Evolutionary conservation across 2,888 invertebrate genomes (phyloP), one percentile per base, ranked within the genome.

Genomic region (Archips xylosteana): DNA sequence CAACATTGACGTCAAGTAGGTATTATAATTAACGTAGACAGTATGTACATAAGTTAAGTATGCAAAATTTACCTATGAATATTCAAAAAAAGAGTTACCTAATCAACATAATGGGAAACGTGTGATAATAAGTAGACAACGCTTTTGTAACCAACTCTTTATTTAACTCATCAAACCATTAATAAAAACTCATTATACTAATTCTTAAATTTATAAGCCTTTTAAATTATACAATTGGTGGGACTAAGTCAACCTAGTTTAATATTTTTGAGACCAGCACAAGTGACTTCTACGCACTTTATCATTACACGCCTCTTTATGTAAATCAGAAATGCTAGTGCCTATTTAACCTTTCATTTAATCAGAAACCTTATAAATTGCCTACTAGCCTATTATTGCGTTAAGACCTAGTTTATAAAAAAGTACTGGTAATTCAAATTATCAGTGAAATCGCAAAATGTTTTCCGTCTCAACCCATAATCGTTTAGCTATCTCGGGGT

Each of bases 381-480:
- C 23, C 23, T 23, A 23, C 23, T 23, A 23, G 23, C 23, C 23
- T 23, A 23, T 23, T 23, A 23, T 23, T 23, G 49, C n/a, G n/a
- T n/a, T n/a, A 8, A 51, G 49, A 51, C n/a, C 49, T 6, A 15
- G 42, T 6, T 0, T 57, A n/a, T n/a, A n/a, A 57, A 10, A 23
- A 0, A 57, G 32, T 23, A 10, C 0, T 57, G 10, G 32, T 57
- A 57, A 57, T 32, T 32, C 32, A 57, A 51, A 45, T 39, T 77
- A 62, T 79, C 77, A 67, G 79, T 60, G 74, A 78, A 81, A 87
- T 77, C 90, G 89, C 0, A 94, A 91, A 79, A 92, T 77, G 84
- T 95, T 96, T 85, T 96, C 96, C 80, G 97, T 96, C 70, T 96
- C 95, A 62, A 87, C 77, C 96, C 96, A 97, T 47, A 97, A 84